These are phyloP conservation scores for Caenorhabditis uteleia DNA, from an alignment of 2,888 invertebrate species.

Conservation along the genomic window DNA sequence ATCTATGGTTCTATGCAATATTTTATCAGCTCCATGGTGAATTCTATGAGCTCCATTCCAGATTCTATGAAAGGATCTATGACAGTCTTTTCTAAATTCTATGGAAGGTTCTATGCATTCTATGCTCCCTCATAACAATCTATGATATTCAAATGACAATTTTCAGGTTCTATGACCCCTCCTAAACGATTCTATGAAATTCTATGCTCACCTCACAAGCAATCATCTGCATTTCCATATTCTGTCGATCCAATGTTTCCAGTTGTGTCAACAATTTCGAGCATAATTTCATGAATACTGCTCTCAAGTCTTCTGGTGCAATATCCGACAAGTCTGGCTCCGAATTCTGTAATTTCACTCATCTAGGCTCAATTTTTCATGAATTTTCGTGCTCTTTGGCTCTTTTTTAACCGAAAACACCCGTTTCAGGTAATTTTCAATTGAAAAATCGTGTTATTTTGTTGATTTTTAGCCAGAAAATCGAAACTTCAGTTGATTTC, in stretches of 20 bases:
- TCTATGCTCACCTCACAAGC: slow-evolving; percentile 40
- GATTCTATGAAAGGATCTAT: no score
- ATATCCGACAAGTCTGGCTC: slow-evolving; percentile 12
- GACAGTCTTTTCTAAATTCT: no score
- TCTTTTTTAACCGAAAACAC: no score
- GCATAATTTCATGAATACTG: slow-evolving; percentile 53
- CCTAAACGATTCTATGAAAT: no score
- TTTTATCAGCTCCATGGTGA: no score
- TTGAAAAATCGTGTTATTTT: no score
- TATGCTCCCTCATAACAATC: no score
- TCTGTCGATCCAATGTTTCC: slow-evolving; percentile 39
- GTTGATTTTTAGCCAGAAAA: no score
- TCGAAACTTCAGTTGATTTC: background rate
- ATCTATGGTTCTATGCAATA: no score
- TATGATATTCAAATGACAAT: no score
- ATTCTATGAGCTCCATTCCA: no score
- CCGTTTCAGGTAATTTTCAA: background rate
- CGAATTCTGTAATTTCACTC: slow-evolving; percentile 1
- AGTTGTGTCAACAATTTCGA: slow-evolving; percentile 33
- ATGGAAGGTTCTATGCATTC: background rate
- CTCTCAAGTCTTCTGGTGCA: slow-evolving; percentile 57
- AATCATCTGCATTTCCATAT: slow-evolving; percentile 44
- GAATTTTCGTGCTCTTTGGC: background rate
- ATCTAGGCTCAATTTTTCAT: background rate
- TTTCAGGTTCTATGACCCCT: no score